Evolutionary conservation across 92 coral and sea anemone species (phyloP).

Genomic region (Siderastrea radians): DNA sequence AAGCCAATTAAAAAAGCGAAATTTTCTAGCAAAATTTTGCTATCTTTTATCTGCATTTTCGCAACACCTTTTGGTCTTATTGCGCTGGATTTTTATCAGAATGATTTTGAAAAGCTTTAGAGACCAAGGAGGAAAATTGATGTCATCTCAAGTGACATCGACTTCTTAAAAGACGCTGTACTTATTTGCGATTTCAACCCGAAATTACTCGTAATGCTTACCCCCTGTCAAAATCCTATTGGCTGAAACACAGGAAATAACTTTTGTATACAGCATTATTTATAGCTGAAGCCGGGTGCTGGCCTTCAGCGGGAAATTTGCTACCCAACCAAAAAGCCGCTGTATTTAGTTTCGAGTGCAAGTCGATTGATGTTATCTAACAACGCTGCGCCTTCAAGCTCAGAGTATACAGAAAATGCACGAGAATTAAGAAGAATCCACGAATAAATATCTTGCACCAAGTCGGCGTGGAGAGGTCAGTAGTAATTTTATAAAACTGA

Average conservation of each 20-base stretch:
- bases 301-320: slow-evolving; percentile 21
- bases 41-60: background rate
- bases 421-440: background rate
- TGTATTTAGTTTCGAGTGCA: background rate
- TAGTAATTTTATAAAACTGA: background rate
- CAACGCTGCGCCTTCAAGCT: background rate
- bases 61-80: background rate
- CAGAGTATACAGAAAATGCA: background rate
- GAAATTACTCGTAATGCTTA: slow-evolving; percentile 2
- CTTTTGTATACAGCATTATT: background rate
- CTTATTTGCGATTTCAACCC: background rate
- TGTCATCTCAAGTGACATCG: background rate
- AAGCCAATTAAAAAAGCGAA: background rate
- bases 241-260: slow-evolving; percentile 41
- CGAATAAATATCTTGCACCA: background rate
- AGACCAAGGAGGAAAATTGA: background rate
- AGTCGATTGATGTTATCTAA: background rate
- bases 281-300: slow-evolving; percentile 5
- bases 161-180: background rate
- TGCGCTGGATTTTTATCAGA: background rate
- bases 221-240: slow-evolving; percentile 6
- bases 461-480: background rate
- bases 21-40: background rate
- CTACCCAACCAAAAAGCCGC: background rate
- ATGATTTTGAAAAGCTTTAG: background rate